Conservation (phyloP, 1,140 invertebrate genomes). For the Brachionus paranguensis region DNA sequence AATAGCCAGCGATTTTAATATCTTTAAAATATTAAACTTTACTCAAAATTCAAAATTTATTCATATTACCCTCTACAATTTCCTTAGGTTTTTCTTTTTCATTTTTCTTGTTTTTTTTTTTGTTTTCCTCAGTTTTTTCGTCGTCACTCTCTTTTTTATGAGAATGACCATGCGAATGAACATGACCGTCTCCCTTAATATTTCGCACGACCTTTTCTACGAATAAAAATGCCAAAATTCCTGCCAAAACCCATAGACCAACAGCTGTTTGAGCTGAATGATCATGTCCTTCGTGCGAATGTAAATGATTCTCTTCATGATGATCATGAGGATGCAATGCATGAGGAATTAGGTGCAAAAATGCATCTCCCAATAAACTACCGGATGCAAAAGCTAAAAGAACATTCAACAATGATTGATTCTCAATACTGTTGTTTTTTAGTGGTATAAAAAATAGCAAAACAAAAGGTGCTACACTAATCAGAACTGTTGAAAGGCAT, state of each 20-base stretch:
- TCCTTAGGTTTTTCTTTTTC: constrained; percentile 38
- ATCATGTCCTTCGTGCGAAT: constrained; percentile 62
- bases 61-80: not conserved
- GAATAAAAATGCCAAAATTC: constrained; percentile 82
- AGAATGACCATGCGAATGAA: constrained; percentile 37
- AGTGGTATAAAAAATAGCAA: constrained; percentile 88
- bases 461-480: constrained; percentile 86
- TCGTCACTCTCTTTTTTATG: constrained; percentile 42
- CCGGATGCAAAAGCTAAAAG: constrained; percentile 88
- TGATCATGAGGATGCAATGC: constrained; percentile 60
- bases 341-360: constrained; percentile 91
- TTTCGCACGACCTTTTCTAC: constrained; percentile 82
- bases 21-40: constrained; percentile 52
- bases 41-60: not conserved
- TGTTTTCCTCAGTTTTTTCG: not conserved
- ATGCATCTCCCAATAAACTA: constrained; percentile 87
- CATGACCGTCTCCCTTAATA: constrained; percentile 10
- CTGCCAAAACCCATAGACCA: constrained; percentile 78
- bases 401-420: constrained; percentile 73
- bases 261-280: constrained; percentile 66
- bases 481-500: constrained; percentile 68
- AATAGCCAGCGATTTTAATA: constrained; percentile 83
- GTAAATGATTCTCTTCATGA: constrained; percentile 64
- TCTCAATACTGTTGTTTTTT: constrained; percentile 65
- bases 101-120: constrained; percentile 11